Evolutionary conservation across 1,140 invertebrate species (phyloP).

Genomic region (Zeugodacus cucurbitae): DNA sequence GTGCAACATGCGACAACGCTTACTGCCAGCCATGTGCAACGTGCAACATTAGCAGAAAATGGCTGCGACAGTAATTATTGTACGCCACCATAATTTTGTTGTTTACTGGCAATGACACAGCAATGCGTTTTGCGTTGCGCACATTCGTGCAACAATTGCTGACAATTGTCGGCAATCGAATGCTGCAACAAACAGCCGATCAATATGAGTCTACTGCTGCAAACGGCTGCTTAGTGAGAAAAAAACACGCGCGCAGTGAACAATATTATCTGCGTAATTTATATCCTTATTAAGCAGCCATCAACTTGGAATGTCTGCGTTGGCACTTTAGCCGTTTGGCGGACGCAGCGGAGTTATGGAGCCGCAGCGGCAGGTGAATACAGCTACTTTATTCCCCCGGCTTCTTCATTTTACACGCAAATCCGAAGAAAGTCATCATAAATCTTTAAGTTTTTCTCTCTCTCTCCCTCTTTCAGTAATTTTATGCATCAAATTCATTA

Average conservation of each 20-base stretch:
- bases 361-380: background rate
- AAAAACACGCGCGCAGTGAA: background rate
- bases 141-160: background rate
- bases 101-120: background rate
- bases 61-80: background rate
- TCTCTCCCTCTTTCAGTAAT: too few species aligned
- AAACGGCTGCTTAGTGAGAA: background rate
- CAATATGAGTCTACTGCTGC: background rate
- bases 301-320: background rate
- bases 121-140: background rate
- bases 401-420: too few species aligned
- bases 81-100: background rate
- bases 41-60: background rate
- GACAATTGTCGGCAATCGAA: background rate
- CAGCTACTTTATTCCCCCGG: background rate
- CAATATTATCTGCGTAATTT: background rate
- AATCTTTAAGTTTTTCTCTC: too few species aligned
- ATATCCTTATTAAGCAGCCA: conserved; percentile 23
- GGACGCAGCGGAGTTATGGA: too few species aligned
- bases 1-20: background rate
- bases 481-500: too few species aligned
- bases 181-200: background rate
- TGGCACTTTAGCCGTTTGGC: background rate
- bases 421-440: too few species aligned
- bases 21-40: background rate